These are phyloP conservation scores for Morpho achilles DNA, from an alignment of 2,888 invertebrate species.

Conservation along the genomic window DNA sequence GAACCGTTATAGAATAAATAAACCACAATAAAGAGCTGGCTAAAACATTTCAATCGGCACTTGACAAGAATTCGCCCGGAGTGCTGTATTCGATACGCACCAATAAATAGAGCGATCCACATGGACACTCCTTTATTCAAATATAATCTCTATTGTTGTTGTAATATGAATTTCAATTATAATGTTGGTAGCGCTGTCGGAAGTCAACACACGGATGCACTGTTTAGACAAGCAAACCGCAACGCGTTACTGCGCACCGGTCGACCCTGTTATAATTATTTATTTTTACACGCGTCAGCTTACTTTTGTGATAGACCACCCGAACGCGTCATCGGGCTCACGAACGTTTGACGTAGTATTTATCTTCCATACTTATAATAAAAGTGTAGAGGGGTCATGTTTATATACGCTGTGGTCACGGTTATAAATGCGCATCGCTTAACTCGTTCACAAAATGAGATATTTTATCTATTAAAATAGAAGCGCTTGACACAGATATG, in stretches of 20 bases:
- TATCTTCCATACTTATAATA: conserved; percentile 3
- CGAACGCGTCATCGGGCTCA: conserved; percentile 33
- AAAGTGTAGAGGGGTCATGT: background rate
- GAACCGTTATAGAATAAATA: background rate
- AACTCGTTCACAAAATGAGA: too few relatives aligned
- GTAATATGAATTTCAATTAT: conserved; percentile 10
- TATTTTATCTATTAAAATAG: too few relatives aligned
- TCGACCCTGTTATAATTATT: conserved; percentile 62
- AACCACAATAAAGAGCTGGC: background rate
- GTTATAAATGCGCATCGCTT: too few relatives aligned
- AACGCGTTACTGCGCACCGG: conserved; percentile 50
- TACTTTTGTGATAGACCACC: conserved; percentile 58
- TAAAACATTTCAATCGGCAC: conserved; percentile 12
- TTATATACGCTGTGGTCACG: too few relatives aligned
- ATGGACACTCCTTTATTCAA: conserved; percentile 5
- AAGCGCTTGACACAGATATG: too few relatives aligned
- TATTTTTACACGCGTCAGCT: conserved; percentile 55
- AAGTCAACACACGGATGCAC: conserved; percentile 63
- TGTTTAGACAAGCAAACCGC: conserved; percentile 69
- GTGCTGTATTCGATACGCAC: conserved; percentile 10
- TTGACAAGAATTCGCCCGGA: conserved; percentile 6
- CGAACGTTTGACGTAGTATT: conserved; percentile 4
- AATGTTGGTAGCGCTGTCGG: conserved; percentile 38
- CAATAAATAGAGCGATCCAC: conserved; percentile 5
- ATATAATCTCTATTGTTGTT: conserved; percentile 6